Evolutionary conservation across 2,113 vertebrate genomes (phyloP), one percentile per base, ranked within the genome.

Genomic region (Vulpes vulpes): DNA sequence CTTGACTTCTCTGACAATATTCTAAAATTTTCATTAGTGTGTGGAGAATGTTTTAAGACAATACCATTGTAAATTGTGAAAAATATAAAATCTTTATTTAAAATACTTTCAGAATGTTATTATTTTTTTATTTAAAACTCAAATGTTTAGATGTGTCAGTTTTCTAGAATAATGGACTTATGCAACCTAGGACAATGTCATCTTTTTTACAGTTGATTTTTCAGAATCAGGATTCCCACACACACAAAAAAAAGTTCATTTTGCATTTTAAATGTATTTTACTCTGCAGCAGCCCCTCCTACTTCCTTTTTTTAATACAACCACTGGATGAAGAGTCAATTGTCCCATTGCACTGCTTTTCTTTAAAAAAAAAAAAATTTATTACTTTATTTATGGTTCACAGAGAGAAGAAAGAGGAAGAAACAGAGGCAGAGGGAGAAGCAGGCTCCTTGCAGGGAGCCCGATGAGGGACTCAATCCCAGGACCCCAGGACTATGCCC

Each of bases 71-170:
- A 92, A 91, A 88, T 82, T 69, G 6, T 97, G 55, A 93, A 59
- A 84, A 97, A 69, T 14, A 65, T 67, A 92, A 91, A 95, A 78
- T 55, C 19, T 4, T 90, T 76, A 55, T 23, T 95, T 97, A 78
- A 93, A 91, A 85, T 93, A 95, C 32, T 84, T 97, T 43, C 51
- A 65, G 15, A 83, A 88, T 49, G 11, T 57, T 88, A n/a, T 49
- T 80, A 23, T 55, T 49, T 85, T 86, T 67, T 76, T 19, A 30
- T 94, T 92, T 71, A 93, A 2, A 97, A 90, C 23, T 88, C 76
- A 88, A 84, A 84, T 55, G 14, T 80, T 90, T 91, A 27, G 51
- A 64, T 35, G 2, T 10, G 8, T 35, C 60, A 80, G 30, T 69
- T 88, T 90, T 81, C 81, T 64, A 73, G 17, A 86, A 81, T 82